Conservation (phyloP, 2,113 vertebrate genomes). For the Tetraodon nigroviridis region DNA sequence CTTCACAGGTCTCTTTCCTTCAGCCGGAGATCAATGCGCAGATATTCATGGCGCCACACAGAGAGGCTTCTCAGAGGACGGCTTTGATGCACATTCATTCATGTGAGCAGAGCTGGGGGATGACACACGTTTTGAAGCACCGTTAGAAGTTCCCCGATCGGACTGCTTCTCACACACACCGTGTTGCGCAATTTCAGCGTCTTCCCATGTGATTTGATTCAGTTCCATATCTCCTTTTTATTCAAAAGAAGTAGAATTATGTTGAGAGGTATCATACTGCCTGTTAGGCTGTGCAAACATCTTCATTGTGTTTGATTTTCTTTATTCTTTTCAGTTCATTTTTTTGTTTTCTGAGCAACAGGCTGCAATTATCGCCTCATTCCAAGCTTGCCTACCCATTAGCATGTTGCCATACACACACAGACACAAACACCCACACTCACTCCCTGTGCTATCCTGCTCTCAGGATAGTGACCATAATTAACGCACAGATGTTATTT, state of each 20-base stretch:
- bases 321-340: background rate
- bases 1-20: constrained; percentile 48
- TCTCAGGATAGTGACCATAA: background rate
- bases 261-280: no score
- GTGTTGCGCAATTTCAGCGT: background rate
- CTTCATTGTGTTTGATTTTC: background rate
- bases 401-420: background rate
- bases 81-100: constrained; percentile 63
- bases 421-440: background rate
- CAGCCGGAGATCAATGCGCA: constrained; percentile 62
- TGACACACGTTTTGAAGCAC: constrained; percentile 8
- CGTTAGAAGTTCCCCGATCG: background rate
- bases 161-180: background rate
- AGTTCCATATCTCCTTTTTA: background rate
- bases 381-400: constrained; percentile 8
- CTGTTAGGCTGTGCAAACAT: background rate
- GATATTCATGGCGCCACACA: constrained; percentile 58
- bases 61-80: constrained; percentile 64
- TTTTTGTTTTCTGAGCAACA: constrained; percentile 14
- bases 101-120: constrained; percentile 36
- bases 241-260: no score
- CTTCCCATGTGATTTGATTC: background rate
- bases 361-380: constrained; percentile 29
- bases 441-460: background rate
- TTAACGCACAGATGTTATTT: background rate